phyloP scores from a whole-genome alignment of 53 echinoderm and acorn worm species.

The Glandiceps talaboti region DNA sequence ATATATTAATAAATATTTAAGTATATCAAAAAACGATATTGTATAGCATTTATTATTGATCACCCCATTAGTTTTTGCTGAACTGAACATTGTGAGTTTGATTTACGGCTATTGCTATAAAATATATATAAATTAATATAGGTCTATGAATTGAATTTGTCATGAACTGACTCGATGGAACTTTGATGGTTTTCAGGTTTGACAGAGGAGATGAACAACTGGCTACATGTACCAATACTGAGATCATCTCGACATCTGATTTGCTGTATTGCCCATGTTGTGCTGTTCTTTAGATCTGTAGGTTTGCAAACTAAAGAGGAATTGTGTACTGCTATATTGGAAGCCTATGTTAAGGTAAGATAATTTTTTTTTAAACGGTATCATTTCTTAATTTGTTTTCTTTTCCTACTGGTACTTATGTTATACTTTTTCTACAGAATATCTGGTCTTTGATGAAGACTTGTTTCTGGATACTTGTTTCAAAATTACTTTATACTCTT shows the following conservation, averaged over 20 bases:
- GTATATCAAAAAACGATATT: too few relatives aligned
- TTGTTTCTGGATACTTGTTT: too few relatives aligned
- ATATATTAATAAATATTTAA: too few relatives aligned
- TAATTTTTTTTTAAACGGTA: too few relatives aligned
- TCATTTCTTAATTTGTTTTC: too few relatives aligned
- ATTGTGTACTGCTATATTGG: slow-evolving; percentile 57
- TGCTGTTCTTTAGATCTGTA: slow-evolving; percentile 40
- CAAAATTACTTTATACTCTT: too few relatives aligned
- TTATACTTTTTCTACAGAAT: too few relatives aligned
- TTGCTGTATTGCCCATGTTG: slow-evolving; percentile 85
- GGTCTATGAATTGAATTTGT: neutral
- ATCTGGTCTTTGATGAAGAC: too few relatives aligned
- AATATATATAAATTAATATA: neutral
- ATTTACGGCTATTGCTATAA: neutral
- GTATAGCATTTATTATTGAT: too few relatives aligned
- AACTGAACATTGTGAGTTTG: neutral
- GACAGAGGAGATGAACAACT: slow-evolving; percentile 87
- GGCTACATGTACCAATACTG: slow-evolving; percentile 37
- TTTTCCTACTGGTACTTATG: too few relatives aligned
- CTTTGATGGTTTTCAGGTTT: slow-evolving; percentile 26
- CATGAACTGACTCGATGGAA: neutral
- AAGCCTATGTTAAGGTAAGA: slow-evolving; percentile 83
- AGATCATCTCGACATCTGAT: slow-evolving; percentile 61
- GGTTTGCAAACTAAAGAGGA: slow-evolving; percentile 83
- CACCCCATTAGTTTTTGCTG: too few relatives aligned